Percentiles rank a stretch among this genome's conserved stretches.
These are phyloP conservation scores for Tapirus terrestris DNA, from an alignment of 2,113 vertebrate species.

Conservation along the genomic window DNA sequence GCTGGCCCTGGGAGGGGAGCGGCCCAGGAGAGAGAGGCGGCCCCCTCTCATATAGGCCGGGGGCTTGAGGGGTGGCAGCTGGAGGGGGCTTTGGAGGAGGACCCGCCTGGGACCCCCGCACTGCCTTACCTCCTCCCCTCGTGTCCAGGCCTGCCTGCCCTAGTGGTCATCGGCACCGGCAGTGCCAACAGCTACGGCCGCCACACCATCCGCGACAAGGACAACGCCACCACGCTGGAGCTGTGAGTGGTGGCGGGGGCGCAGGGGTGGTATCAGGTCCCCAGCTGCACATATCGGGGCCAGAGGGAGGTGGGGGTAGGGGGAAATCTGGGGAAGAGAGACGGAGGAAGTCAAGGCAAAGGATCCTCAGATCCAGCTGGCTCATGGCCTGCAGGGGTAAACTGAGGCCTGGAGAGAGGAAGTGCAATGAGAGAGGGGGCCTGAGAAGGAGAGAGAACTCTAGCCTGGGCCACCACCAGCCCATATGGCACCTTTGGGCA, in stretches of 20 bases:
- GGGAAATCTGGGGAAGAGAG: background rate
- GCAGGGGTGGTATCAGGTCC: background rate
- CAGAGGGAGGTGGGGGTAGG: background rate
- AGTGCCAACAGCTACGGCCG: conserved; percentile 76
- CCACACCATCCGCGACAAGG: background rate
- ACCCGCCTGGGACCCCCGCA: background rate
- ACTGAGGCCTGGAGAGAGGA: background rate
- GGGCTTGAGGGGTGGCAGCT: background rate
- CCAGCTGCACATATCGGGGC: background rate
- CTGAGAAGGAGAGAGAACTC: background rate
- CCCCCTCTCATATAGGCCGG: background rate
- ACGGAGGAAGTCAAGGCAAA: background rate
- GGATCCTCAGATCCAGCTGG: background rate
- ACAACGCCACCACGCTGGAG: conserved; percentile 54
- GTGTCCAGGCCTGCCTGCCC: conserved; percentile 79
- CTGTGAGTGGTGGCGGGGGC: conserved; percentile 73
- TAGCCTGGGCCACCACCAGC: no score
- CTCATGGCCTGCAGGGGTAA: background rate
- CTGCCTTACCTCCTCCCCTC: background rate
- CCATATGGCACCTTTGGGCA: background rate
- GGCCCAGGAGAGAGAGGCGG: background rate
- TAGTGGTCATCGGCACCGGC: conserved; percentile 77
- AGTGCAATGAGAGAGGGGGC: background rate
- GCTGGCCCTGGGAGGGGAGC: rapidly evolving
- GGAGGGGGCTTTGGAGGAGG: background rate